These are phyloP conservation scores for Zygogramma bicolorata DNA, from an alignment of 2,888 invertebrate genomes.

Conservation along the genomic window DNA sequence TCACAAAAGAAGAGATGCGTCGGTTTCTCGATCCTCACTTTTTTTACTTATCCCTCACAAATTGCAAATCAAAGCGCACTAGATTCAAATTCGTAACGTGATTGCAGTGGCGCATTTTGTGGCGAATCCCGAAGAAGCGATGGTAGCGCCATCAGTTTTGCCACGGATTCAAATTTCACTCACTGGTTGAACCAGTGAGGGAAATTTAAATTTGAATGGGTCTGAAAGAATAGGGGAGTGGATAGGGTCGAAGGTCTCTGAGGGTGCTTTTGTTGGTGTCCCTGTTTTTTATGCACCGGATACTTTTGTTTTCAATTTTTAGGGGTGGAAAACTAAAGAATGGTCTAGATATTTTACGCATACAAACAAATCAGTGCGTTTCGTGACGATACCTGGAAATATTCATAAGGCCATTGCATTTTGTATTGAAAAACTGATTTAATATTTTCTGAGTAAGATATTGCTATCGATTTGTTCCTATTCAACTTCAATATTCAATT, in stretches of 20 bases:
- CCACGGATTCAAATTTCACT: no score
- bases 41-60: not conserved
- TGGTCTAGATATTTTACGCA: no score
- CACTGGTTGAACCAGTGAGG: no score
- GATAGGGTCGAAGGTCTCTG: not conserved
- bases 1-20: no score
- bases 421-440: no score
- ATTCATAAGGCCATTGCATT: no score
- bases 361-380: no score
- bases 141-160: not conserved
- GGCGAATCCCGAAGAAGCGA: not conserved
- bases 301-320: not conserved
- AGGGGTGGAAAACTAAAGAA: not conserved
- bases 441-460: no score
- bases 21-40: not conserved
- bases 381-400: no score
- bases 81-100: conserved; percentile 8
- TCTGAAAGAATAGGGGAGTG: not conserved
- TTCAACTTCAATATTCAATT: no score
- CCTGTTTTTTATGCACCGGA: not conserved
- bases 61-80: not conserved
- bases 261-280: not conserved
- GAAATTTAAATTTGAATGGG: conserved; percentile 1
- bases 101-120: not conserved
- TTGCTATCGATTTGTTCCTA: no score